phyloP scores from a whole-genome alignment of 2,113 vertebrate genomes.

The Charadrius vociferus region DNA sequence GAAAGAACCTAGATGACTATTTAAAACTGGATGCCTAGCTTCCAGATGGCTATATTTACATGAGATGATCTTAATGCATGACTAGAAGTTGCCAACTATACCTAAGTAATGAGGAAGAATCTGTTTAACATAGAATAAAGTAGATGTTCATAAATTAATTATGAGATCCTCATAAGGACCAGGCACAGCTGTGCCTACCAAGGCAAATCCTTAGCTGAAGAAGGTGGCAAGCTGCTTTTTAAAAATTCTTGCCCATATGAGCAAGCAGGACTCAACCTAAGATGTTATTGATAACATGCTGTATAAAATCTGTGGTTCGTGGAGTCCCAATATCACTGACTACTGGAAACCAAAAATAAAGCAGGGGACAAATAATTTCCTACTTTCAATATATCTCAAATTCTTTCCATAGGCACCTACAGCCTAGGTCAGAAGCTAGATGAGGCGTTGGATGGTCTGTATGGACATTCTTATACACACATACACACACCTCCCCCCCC shows the following conservation, averaged over 20 bases:
- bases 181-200: background rate
- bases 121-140: conserved; percentile 6
- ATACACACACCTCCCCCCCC: fast-evolving
- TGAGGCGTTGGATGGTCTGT: background rate
- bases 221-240: background rate
- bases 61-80: conserved; percentile 1
- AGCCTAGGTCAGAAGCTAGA: background rate
- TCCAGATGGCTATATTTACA: conserved; percentile 23
- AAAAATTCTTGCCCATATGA: background rate
- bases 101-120: conserved; percentile 29
- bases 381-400: background rate
- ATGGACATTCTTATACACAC: background rate
- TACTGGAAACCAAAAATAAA: background rate
- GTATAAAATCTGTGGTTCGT: background rate
- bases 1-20: background rate
- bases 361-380: background rate
- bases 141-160: conserved; percentile 36
- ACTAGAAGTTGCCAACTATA: conserved; percentile 11
- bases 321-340: background rate
- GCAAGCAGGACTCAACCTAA: background rate
- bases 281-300: background rate
- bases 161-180: background rate
- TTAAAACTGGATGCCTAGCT: background rate
- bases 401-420: background rate
- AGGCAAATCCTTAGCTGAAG: background rate